Base-by-base conservation (phyloP, 2,113 vertebrate species). In the Micromys minutus region DNA sequence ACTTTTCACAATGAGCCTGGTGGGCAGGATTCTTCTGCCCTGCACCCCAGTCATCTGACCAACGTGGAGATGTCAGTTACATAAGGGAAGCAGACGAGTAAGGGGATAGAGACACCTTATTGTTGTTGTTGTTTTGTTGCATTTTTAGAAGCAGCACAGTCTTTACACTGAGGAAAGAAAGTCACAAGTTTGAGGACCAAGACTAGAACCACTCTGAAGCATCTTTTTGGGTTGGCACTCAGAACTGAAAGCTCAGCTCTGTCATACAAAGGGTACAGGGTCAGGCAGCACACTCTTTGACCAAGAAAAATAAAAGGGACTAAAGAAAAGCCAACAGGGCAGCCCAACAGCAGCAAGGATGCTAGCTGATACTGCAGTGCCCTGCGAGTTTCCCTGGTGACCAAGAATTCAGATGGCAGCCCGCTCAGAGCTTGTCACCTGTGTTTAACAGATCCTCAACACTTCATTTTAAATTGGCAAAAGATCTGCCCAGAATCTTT, bases 311-410 rank as follows among this genome's bases (percentile, higher is more conserved):
- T 77, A 75, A 81, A 63, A 67, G 45, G 3, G 22, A 39, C 61
- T 87, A 1, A 16, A 59, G 69, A 59, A 50, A 24, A 65, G 8
- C 1, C 34, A 26, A 3, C 39, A 57, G 45, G 79, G 42, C 15
- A 69, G 22, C 42, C 22, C 24, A 15, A 29, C 13, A 24, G 0
- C 0, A 61, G 50, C 17, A 7, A n/a, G n/a, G n/a, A 42, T 57
- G 52, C 19, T 22, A 3, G 36, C 31, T 3, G 0, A 0, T 39
- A 5, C 7, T 5, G n/a, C 42, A 57, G 36, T 57, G 22, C 52
- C 50, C 19, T 12, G 0, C 26, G 3, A 8, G 4, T 29, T 31
- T 59, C 77, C 89, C 15, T 7, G 12, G 11, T 3, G 57, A 3
- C 7, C 31, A 0, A 3, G 63, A 52, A 16, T 42, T 36, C 67